Base-by-base conservation (phyloP, 2,888 invertebrate genomes). In the Galerucella calmariensis region DNA sequence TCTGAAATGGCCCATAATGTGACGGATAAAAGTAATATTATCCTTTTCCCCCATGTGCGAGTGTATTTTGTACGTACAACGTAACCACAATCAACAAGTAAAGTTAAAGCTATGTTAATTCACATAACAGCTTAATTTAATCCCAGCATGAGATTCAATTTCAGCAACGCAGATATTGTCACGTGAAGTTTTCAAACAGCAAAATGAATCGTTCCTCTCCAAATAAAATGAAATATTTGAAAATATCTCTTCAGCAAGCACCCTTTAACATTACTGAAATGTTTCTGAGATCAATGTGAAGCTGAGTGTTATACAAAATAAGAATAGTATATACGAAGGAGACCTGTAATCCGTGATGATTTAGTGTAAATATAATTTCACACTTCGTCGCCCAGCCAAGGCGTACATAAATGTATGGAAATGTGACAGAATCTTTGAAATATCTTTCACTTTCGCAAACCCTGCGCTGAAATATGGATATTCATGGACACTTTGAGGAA, bases 351-450 rank as follows among this genome's bases (percentile, higher is more conserved):
- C 82, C 81, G 74, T 72, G 72, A 81, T 82, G 83, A 83, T 83
- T 83, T 83, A 83, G 79, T 78, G 78, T 63, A 73, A 78, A 79
- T 79, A 79, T 78, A 78, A 80, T 80, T 81, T 80, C 77, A 76
- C 75, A 75, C 79, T 78, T 79, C 79, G 77, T 78, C 76, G 79
- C 78, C 75, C 79, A 77, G 75, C 78, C 79, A 75, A 79, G 82
- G 81, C 83, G 81, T 79, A 81, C 81, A 83, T 82, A 82, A 83
- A 83, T 83, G 82, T 81, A 83, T 82, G 81, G 79, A 82, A 83
- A 82, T 82, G 79, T 75, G 78, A 78, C 76, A 77, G 79, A 82
- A 82, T 82, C 82, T 82, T 81, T 83, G 82, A 80, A 82, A 82
- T 81, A 82, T 83, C 81, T 82, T 82, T 80, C 79, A 80, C 77